A percentile compares a stretch with the other conserved stretches of the same genome.
These are phyloP conservation scores for Cephus pygmeus DNA, from an alignment of 2,888 invertebrate species.

Conservation along the genomic window DNA sequence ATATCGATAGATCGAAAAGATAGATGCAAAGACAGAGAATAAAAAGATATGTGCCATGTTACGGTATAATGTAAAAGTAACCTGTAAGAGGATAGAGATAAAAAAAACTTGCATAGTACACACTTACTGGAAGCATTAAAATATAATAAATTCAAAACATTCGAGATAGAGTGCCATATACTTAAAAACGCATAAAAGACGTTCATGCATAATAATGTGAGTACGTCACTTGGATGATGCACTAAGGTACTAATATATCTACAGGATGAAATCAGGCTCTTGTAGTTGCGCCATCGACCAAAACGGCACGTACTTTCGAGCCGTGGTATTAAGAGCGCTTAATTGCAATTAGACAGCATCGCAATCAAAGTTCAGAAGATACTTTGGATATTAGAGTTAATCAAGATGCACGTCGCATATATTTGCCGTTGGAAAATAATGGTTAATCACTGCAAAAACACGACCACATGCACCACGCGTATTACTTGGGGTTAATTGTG, in stretches of 20 bases:
- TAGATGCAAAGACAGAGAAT: slow-evolving; percentile 22
- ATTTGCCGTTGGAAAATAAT: too few relatives aligned
- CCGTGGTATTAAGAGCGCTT: not conserved
- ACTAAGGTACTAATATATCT: not conserved
- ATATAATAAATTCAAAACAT: not conserved
- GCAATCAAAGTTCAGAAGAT: not conserved
- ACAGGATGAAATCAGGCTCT: not conserved
- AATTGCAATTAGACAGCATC: not conserved
- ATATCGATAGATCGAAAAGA: slow-evolving; percentile 56
- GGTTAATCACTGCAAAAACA: not conserved
- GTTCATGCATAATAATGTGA: not conserved
- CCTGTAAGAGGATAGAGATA: not conserved
- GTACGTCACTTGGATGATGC: not conserved
- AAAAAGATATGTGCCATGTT: not conserved
- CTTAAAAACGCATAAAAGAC: not conserved
- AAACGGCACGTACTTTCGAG: not conserved
- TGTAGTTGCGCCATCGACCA: not conserved
- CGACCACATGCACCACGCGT: not conserved
- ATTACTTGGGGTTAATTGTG: not conserved
- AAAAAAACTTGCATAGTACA: not conserved
- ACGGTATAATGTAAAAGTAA: not conserved
- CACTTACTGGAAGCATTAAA: not conserved
- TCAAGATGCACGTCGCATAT: too few relatives aligned
- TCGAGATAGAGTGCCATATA: not conserved
- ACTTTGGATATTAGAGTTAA: not conserved